A percentile compares a stretch with the other conserved stretches of the same genome.
Conservation (phyloP, 2,888 invertebrate genomes). For the Aporophyla lueneburgensis region DNA sequence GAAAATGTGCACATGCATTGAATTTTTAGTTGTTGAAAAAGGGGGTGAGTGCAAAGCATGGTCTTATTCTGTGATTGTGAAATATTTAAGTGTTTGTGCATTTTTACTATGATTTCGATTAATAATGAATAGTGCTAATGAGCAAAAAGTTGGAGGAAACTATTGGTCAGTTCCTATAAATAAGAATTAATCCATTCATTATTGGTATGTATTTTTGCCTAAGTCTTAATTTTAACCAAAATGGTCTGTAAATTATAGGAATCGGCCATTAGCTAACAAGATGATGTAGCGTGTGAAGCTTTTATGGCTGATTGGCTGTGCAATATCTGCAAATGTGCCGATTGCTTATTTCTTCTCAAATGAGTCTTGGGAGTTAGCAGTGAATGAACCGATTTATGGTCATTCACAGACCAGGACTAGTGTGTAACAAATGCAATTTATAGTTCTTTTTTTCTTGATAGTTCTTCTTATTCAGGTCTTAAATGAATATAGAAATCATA, state of each 20-base stretch:
- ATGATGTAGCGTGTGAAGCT: background rate
- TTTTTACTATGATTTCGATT: background rate
- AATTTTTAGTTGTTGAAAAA: background rate
- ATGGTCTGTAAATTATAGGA: too few species aligned
- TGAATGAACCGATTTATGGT: constrained; percentile 30
- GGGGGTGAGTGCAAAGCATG: constrained; percentile 26
- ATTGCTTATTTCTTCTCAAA: constrained; percentile 22
- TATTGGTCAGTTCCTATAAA: too few species aligned
- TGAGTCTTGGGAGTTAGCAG: background rate
- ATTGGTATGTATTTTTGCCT: too few species aligned
- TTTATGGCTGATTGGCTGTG: constrained; percentile 5
- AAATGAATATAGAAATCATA: background rate
- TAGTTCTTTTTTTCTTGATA: background rate
- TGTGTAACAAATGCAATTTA: background rate
- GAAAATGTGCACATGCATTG: constrained; percentile 49
- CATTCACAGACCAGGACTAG: background rate
- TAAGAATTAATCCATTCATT: too few species aligned
- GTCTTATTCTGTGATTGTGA: background rate
- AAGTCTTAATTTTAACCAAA: too few species aligned
- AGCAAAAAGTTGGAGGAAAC: background rate
- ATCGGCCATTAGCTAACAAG: too few species aligned
- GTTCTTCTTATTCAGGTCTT: background rate
- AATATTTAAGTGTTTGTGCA: constrained; percentile 10
- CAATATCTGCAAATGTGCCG: constrained; percentile 10
- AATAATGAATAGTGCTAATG: background rate